Conservation (phyloP, 2,113 vertebrate genomes). For the Hippocampus comes region DNA sequence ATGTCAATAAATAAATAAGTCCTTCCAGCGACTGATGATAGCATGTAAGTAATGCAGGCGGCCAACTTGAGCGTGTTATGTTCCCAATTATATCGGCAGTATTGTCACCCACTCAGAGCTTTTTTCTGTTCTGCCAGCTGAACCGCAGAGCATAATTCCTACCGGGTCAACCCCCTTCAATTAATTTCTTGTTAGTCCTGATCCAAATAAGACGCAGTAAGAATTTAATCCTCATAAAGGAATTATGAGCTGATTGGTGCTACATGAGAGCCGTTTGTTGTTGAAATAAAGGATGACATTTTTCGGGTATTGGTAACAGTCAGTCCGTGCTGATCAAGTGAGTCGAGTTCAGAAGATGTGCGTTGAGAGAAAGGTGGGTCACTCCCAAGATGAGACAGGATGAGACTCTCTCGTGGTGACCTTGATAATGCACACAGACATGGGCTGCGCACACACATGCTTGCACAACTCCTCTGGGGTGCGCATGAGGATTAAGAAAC, state of each 20-base stretch:
- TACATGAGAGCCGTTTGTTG: conserved; percentile 44
- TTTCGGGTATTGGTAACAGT: conserved; percentile 41
- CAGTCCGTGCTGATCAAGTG: conserved; percentile 12
- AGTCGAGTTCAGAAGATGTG: neutral
- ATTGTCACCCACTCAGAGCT: conserved; percentile 48
- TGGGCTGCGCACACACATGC: conserved; percentile 17
- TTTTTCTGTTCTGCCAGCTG: conserved; percentile 51
- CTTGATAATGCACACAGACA: conserved; percentile 24
- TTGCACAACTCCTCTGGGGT: conserved; percentile 3
- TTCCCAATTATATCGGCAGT: conserved; percentile 53
- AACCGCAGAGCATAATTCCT: conserved; percentile 51
- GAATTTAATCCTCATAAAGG: conserved; percentile 70
- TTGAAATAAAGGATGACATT: conserved; percentile 44
- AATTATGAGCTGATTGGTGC: conserved; percentile 64
- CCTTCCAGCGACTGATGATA: conserved; percentile 36
- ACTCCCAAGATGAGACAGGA: neutral
- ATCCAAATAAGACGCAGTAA: conserved; percentile 69
- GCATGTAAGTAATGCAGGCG: conserved; percentile 30
- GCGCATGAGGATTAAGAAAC: conserved; percentile 20
- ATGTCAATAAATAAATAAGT: conserved; percentile 19
- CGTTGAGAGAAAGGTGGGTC: neutral
- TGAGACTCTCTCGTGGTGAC: conserved; percentile 10
- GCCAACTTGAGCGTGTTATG: conserved; percentile 39
- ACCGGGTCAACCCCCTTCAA: conserved; percentile 63
- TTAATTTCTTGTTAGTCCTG: conserved; percentile 69